Conservation (phyloP, 2,113 vertebrate species). For the Sceloporus undulatus region DNA sequence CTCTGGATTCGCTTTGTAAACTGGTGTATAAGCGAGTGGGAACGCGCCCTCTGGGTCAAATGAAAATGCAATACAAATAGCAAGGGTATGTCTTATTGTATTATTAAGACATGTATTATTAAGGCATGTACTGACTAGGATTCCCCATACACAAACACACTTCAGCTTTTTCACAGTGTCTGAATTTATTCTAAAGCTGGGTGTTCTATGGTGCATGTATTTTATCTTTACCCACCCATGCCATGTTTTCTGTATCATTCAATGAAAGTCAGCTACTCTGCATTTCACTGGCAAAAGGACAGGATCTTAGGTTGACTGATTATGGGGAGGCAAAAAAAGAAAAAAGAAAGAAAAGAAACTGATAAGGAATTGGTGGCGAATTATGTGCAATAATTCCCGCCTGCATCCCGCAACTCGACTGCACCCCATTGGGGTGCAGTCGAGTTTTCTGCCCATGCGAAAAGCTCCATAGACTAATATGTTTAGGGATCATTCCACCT, state of each 20-base stretch:
- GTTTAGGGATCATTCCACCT: too few species aligned
- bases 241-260: background rate
- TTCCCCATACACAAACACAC: too few species aligned
- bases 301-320: background rate
- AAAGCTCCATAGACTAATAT: too few species aligned
- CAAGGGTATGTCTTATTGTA: background rate
- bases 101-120: slow-evolving; percentile 16
- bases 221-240: background rate
- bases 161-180: background rate
- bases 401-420: too few species aligned
- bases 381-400: too few species aligned
- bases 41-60: background rate
- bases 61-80: background rate
- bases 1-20: too few species aligned
- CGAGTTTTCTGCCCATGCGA: too few species aligned
- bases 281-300: background rate
- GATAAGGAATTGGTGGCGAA: background rate
- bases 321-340: background rate
- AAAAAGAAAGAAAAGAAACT: too few species aligned
- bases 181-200: background rate
- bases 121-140: background rate
- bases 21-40: too few species aligned
- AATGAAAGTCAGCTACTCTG: background rate
- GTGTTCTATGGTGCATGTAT: background rate
- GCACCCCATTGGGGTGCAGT: too few species aligned